phyloP scores from a whole-genome alignment of 2,888 invertebrate species.

The Heliconius aoede region DNA sequence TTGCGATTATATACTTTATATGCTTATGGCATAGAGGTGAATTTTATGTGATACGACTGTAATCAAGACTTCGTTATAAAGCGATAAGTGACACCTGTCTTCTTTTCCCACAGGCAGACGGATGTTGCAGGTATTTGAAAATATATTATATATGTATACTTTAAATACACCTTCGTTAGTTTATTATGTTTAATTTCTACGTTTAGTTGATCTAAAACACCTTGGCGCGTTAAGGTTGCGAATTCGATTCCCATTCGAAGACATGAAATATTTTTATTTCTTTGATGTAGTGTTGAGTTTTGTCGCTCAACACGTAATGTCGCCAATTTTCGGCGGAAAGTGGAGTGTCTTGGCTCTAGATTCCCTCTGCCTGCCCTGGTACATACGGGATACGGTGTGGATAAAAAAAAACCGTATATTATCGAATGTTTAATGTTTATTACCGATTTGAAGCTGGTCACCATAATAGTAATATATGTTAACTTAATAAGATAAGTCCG shows the following conservation, averaged over 20 bases:
- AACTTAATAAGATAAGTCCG: conserved; percentile 3
- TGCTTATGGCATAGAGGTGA: conserved; percentile 34
- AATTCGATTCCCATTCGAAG: background rate
- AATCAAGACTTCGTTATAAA: conserved; percentile 61
- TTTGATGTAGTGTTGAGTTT: too few relatives aligned
- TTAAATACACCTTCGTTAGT: conserved; percentile 61
- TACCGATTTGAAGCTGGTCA: conserved; percentile 10
- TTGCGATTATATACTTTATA: background rate
- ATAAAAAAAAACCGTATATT: background rate
- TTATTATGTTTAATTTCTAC: conserved; percentile 46
- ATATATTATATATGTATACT: conserved; percentile 62
- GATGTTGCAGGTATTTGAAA: conserved; percentile 75
- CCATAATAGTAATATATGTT: conserved; percentile 7
- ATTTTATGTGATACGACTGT: conserved; percentile 30
- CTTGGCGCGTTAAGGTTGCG: too few relatives aligned
- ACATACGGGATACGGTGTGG: background rate
- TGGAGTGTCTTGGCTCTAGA: too few relatives aligned
- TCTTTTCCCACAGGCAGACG: conserved; percentile 77
- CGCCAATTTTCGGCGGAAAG: background rate
- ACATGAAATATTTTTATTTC: too few relatives aligned
- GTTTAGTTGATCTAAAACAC: conserved; percentile 16
- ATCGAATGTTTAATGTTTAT: conserved; percentile 6
- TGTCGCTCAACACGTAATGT: too few relatives aligned
- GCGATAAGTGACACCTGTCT: conserved; percentile 78
- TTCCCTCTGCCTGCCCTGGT: background rate